Percentiles rank a stretch among this genome's conserved stretches.
Evolutionary conservation across 2,113 vertebrate species (phyloP).

Genomic region (Mus pahari): DNA sequence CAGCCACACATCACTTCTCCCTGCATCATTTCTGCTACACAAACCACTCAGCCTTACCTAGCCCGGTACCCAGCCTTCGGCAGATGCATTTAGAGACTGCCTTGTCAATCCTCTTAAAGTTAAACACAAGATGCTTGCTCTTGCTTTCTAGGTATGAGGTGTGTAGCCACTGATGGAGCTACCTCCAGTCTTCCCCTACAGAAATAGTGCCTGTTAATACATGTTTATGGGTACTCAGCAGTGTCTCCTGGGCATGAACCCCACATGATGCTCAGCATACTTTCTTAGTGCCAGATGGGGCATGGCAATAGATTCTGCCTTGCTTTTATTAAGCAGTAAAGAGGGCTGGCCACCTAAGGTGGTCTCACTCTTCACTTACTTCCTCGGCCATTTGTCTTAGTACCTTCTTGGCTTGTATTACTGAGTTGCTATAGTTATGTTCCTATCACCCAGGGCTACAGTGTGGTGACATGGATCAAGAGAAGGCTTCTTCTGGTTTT

Average conservation of each 20-base stretch:
- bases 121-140: background rate
- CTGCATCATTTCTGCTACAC: fast-evolving
- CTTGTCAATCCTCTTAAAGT: background rate
- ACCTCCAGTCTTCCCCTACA: too few relatives aligned
- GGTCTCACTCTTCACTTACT: too few relatives aligned
- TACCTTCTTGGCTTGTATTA: background rate
- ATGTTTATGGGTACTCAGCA: fast-evolving
- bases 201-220: fast-evolving
- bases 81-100: too few relatives aligned
- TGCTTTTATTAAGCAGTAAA: fast-evolving
- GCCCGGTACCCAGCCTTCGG: fast-evolving
- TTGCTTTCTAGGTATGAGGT: background rate
- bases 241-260: fast-evolving
- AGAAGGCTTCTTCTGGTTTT: too few relatives aligned
- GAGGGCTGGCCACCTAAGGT: fast-evolving
- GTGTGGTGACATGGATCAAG: fast-evolving
- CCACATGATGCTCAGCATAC: fast-evolving
- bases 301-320: fast-evolving
- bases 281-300: fast-evolving
- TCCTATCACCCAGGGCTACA: fast-evolving
- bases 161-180: fast-evolving
- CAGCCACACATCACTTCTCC: background rate
- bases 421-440: fast-evolving
- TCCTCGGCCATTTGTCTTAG: background rate
- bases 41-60: fast-evolving